Conservation (phyloP, 2,113 vertebrate genomes). For the Procapra przewalskii region DNA sequence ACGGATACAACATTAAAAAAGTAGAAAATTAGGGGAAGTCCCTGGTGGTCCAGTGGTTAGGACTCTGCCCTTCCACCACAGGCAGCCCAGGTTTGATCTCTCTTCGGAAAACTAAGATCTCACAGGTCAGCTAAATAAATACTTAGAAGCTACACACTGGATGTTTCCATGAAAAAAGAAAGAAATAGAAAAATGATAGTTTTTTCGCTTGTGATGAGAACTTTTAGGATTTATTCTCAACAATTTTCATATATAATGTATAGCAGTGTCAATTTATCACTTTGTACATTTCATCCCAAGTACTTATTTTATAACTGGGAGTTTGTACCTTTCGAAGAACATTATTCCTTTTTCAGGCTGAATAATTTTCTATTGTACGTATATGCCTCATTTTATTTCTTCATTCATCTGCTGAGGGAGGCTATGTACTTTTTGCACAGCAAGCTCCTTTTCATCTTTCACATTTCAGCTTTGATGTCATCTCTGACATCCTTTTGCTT, state of each 20-base stretch:
- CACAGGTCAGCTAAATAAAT: not conserved
- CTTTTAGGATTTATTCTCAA: not conserved
- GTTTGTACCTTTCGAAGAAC: not conserved
- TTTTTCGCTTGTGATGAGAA: not conserved
- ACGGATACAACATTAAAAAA: not conserved
- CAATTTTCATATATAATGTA: not conserved
- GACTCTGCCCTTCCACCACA: not conserved
- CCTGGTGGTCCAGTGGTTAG: not conserved
- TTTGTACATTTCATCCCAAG: not conserved
- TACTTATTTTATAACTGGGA: not conserved
- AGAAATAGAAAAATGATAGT: not conserved
- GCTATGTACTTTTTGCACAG: not conserved
- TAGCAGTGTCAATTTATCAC: not conserved
- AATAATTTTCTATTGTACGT: not conserved
- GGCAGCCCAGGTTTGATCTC: not conserved
- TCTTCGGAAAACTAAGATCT: not conserved
- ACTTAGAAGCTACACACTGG: not conserved
- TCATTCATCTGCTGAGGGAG: not conserved
- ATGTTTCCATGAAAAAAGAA: not conserved
- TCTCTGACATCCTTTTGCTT: not conserved
- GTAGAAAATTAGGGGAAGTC: not conserved
- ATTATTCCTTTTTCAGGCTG: not conserved
- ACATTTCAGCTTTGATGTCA: not conserved
- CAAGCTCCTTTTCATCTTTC: not conserved
- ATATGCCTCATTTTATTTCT: not conserved